Base-by-base conservation (phyloP, 2,888 invertebrate genomes). In the Neoitamus cyanurus region DNA sequence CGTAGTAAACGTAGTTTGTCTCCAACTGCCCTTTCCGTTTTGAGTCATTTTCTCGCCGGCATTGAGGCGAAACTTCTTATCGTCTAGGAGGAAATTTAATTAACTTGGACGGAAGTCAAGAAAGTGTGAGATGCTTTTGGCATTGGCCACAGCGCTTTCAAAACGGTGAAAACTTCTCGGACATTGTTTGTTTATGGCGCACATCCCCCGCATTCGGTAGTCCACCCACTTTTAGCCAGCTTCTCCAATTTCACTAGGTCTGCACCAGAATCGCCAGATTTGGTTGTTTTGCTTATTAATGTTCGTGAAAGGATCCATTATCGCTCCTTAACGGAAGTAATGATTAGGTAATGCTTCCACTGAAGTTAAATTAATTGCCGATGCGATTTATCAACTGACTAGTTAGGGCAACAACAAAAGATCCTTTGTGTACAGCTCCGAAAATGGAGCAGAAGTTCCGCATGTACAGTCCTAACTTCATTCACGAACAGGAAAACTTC, bases 101-200 rank as follows among this genome's bases (percentile, higher is more conserved):
- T 75, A 75, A 75, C 75, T 75, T 75, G 75, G 75, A 75, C 42
- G 75, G 42, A 75, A 42, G 75, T 75, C 75, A 75, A 75, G 73
- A 75, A 75, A 75, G 20, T 75, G 37, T 37, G 37, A 75, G 11
- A 75, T 37, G 25, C 11, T 75, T 25, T 28, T 30, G 69, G 69
- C 30, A 69, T 25, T 28, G 72, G 72, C 15, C 34, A 15, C 15
- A 15, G 15, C 7, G 6, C 5, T 72, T 72, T 31, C 34, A 15
- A 6, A 30, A 72, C 11, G 15, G 34, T 4, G 6, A 34, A 72
- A 31, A 72, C 9, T 72, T 25, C 42, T 42, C 13, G 25, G 34
- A 75, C 20, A 42, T 42, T 42, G 37, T 75, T 75, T 25, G 73
- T 36, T 73, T 36, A 36, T 73, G 2, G 20, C 36, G 9, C 9